A percentile compares a stretch with the other conserved stretches of the same genome.
phyloP scores from a whole-genome alignment of 2,888 invertebrate species.

The Protodeltote pygarga region DNA sequence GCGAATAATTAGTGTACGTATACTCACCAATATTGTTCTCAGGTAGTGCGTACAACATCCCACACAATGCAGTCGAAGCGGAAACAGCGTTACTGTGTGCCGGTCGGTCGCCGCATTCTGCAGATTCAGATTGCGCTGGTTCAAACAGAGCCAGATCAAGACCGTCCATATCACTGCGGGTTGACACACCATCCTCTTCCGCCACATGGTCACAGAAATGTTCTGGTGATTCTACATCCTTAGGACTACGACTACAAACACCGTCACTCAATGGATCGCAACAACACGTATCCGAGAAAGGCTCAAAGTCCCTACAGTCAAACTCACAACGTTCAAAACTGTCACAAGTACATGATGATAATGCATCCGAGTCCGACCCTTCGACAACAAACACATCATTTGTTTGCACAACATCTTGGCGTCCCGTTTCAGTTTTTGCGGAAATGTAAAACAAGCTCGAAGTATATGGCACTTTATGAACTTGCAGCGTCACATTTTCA shows the following conservation, averaged over 20 bases:
- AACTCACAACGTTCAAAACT: slow-evolving; percentile 87
- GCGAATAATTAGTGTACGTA: slow-evolving; percentile 55
- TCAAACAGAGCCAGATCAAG: slow-evolving; percentile 89
- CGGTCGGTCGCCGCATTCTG: slow-evolving; percentile 57
- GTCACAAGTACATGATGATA: slow-evolving; percentile 85
- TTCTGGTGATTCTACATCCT: slow-evolving; percentile 82
- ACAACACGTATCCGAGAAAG: slow-evolving; percentile 88
- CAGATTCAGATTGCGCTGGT: slow-evolving; percentile 80
- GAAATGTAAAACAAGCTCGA: slow-evolving; percentile 80
- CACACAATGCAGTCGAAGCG: slow-evolving; percentile 70
- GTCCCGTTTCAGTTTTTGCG: slow-evolving; percentile 64
- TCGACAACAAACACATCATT: slow-evolving; percentile 74
- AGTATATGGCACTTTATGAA: slow-evolving; percentile 81
- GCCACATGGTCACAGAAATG: slow-evolving; percentile 74
- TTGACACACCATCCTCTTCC: slow-evolving; percentile 78
- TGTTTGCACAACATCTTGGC: slow-evolving; percentile 65
- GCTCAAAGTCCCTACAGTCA: slow-evolving; percentile 87
- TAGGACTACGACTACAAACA: slow-evolving; percentile 82
- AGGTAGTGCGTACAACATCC: slow-evolving; percentile 74
- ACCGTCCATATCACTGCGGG: slow-evolving; percentile 89
- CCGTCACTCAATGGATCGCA: slow-evolving; percentile 84
- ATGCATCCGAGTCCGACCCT: slow-evolving; percentile 81
- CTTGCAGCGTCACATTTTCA: slow-evolving; percentile 69
- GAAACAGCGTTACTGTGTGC: slow-evolving; percentile 56
- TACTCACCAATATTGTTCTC: slow-evolving; percentile 75